Conservation (phyloP, 2,888 invertebrate species). For the Sturmia bella region DNA sequence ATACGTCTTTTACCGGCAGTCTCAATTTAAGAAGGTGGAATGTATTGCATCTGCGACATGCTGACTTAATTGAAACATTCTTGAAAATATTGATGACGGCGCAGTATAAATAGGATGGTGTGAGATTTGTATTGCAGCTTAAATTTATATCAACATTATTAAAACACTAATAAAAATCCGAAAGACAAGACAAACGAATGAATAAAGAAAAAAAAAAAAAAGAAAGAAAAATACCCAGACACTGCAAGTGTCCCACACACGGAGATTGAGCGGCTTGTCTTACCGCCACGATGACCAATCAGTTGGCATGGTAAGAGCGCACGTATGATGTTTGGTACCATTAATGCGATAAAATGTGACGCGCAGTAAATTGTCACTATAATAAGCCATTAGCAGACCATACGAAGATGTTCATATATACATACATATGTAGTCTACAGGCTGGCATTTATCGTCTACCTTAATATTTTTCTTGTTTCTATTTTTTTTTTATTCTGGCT, state of each 20-base stretch:
- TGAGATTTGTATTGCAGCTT: constrained; percentile 60
- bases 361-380: constrained; percentile 73
- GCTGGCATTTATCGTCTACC: constrained; percentile 42
- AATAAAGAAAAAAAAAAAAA: neutral
- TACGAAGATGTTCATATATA: neutral
- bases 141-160: constrained; percentile 60
- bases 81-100: constrained; percentile 50
- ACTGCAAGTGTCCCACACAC: constrained; percentile 60
- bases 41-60: constrained; percentile 44
- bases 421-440: too few relatives aligned
- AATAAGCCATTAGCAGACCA: constrained; percentile 69
- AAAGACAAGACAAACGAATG: constrained; percentile 24
- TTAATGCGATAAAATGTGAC: constrained; percentile 76
- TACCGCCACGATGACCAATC: constrained; percentile 39
- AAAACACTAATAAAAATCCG: constrained; percentile 58
- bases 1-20: neutral
- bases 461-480: constrained; percentile 2
- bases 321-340: constrained; percentile 72
- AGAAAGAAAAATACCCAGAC: neutral
- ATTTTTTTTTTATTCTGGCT: constrained; percentile 18
- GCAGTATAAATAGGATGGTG: constrained; percentile 56
- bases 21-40: constrained; percentile 26
- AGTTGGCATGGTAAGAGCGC: constrained; percentile 13
- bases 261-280: constrained; percentile 55
- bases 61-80: constrained; percentile 67